Percentiles rank a stretch among this genome's conserved stretches.
Evolutionary conservation across 1,140 invertebrate species (phyloP).

Genomic region (Pseudomyrmex concolor): DNA sequence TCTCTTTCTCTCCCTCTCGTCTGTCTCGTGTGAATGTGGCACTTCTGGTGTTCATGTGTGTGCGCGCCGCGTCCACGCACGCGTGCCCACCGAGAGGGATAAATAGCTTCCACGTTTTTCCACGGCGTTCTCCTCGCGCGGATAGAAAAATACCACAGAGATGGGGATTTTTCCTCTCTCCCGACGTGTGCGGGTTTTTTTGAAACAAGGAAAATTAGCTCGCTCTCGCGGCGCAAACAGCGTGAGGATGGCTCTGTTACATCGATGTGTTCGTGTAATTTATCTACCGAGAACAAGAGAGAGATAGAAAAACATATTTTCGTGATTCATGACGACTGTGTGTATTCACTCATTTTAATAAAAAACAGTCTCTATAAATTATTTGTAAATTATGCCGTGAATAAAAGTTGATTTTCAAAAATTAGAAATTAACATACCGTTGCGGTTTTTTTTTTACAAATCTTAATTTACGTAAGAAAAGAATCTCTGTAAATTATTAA

Average conservation of each 20-base stretch:
- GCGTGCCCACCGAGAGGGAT: constrained; percentile 53
- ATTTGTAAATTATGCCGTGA: background rate
- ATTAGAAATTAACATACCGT: background rate
- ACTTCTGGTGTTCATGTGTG: background rate
- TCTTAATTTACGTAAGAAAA: too few relatives aligned
- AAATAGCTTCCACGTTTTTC: constrained; percentile 63
- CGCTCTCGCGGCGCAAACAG: constrained; percentile 1
- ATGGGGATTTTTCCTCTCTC: background rate
- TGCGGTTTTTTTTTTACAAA: background rate
- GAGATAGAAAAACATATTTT: background rate
- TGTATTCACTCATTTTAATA: background rate
- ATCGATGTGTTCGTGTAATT: background rate
- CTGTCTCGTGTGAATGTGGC: constrained; percentile 30
- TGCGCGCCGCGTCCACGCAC: constrained; percentile 47
- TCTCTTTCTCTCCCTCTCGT: constrained; percentile 52
- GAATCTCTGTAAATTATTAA: background rate
- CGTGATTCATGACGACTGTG: background rate
- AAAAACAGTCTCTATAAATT: background rate
- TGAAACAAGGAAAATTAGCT: constrained; percentile 30
- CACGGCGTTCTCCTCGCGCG: constrained; percentile 19
- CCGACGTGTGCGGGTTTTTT: constrained; percentile 15
- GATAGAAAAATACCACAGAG: constrained; percentile 27
- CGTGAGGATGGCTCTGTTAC: background rate
- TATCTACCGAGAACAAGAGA: background rate
- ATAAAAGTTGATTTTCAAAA: constrained; percentile 11